Conservation (phyloP, 2,113 vertebrate species). For the Chloroceryle aenea region DNA sequence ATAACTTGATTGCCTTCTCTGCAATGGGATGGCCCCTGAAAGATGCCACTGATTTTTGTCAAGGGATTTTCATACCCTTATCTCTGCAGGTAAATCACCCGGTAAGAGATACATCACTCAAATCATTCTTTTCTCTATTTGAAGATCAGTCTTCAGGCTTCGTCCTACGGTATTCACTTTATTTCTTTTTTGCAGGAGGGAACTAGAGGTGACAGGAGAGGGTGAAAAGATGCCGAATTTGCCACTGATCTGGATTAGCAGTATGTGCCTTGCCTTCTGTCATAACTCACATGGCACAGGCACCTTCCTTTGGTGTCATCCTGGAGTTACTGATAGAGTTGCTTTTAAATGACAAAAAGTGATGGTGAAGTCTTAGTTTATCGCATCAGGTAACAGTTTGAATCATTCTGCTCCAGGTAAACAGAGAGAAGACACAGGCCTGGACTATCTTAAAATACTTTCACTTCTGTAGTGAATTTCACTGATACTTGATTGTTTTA, state of each 20-base stretch:
- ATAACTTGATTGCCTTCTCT: not conserved
- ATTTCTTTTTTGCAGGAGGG: not conserved
- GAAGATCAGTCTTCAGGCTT: constrained; percentile 46
- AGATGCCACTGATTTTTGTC: not conserved
- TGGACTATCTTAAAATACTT: not conserved
- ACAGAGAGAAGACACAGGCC: not conserved
- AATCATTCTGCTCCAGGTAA: not conserved
- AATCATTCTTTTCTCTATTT: not conserved
- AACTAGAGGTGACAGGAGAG: not conserved
- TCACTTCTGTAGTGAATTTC: not conserved
- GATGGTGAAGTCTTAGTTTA: not conserved
- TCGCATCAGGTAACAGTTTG: not conserved
- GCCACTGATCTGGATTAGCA: not conserved
- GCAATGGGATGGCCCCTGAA: not conserved
- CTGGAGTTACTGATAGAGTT: not conserved
- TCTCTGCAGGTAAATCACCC: not conserved
- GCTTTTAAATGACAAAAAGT: not conserved
- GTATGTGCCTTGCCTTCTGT: not conserved
- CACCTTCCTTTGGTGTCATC: not conserved
- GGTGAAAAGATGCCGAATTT: not conserved
- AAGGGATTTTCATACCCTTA: constrained; percentile 12
- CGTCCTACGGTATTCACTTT: not conserved
- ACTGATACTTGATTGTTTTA: not conserved
- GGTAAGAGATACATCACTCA: not conserved
- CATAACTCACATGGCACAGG: not conserved